These are phyloP conservation scores for Sternarchorhynchus goeldii DNA, from an alignment of 2,797 vertebrate genomes.

Conservation along the genomic window DNA sequence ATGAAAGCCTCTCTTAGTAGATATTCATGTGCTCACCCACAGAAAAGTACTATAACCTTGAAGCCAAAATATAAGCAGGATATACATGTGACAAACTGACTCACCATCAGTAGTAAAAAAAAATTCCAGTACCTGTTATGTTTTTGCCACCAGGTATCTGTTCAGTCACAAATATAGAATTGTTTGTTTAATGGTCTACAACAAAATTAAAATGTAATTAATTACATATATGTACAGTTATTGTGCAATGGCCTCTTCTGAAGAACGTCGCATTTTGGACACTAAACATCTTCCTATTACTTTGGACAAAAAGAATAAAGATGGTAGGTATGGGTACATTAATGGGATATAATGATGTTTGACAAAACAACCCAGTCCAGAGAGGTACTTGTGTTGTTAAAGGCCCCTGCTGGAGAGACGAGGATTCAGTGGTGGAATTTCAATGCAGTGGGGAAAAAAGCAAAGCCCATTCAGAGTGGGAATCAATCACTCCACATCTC, in stretches of 20 bases:
- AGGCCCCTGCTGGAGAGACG: constrained; percentile 59
- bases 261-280: too few species aligned
- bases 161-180: too few species aligned
- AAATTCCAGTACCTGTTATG: too few species aligned
- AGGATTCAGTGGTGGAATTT: constrained; percentile 65
- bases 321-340: constrained; percentile 54
- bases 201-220: too few species aligned
- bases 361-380: constrained; percentile 54
- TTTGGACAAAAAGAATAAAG: constrained; percentile 1
- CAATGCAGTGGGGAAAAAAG: constrained; percentile 55
- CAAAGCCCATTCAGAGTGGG: constrained; percentile 60
- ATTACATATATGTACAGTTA: too few species aligned
- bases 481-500: constrained; percentile 65
- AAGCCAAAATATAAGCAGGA: constrained; percentile 46
- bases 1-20: neutral
- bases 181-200: too few species aligned
- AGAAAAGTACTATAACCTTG: neutral
- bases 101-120: too few species aligned
- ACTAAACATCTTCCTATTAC: neutral
- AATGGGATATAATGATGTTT: constrained; percentile 61
- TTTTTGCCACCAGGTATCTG: too few species aligned
- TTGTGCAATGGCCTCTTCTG: too few species aligned
- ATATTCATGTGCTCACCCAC: too few species aligned
- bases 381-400: constrained; percentile 58
- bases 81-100: neutral